These are phyloP conservation scores for Sialia sialis DNA, from an alignment of 2,113 vertebrate species.

Conservation along the genomic window DNA sequence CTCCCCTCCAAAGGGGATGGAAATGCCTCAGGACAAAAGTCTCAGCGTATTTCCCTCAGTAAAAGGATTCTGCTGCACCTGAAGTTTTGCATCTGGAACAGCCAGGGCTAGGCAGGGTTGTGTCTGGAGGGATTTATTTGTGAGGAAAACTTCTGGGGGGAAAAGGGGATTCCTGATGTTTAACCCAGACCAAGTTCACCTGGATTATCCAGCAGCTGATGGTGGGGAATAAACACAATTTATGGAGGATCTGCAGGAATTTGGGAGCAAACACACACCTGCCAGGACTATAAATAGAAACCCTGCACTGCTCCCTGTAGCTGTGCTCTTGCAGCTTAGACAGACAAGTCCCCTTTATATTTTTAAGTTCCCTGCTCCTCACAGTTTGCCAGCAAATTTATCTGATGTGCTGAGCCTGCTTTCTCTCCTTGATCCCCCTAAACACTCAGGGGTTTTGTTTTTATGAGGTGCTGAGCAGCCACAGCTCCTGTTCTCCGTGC, in stretches of 20 bases:
- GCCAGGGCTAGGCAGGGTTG: neutral
- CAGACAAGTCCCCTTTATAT: accelerated
- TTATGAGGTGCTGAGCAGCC: constrained; percentile 17
- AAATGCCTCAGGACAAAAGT: constrained; percentile 1
- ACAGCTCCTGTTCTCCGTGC: neutral
- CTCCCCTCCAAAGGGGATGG: neutral
- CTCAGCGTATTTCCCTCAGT: neutral
- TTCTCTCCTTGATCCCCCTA: neutral
- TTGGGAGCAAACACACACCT: neutral
- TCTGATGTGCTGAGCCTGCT: neutral
- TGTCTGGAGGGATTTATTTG: neutral
- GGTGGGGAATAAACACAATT: neutral
- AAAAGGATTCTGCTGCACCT: neutral
- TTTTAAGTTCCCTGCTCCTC: neutral
- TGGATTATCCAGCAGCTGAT: neutral
- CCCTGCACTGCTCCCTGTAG: accelerated
- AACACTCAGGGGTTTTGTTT: neutral
- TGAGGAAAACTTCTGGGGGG: neutral
- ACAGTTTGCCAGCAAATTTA: neutral
- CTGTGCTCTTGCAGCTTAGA: neutral
- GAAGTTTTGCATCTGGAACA: neutral
- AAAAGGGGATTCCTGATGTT: neutral
- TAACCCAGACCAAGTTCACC: neutral
- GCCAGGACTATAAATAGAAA: neutral
- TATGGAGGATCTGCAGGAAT: neutral